Percentiles rank a stretch among this genome's conserved stretches.
Conservation (phyloP, 2,888 invertebrate genomes). For the Cephonodes hylas region DNA sequence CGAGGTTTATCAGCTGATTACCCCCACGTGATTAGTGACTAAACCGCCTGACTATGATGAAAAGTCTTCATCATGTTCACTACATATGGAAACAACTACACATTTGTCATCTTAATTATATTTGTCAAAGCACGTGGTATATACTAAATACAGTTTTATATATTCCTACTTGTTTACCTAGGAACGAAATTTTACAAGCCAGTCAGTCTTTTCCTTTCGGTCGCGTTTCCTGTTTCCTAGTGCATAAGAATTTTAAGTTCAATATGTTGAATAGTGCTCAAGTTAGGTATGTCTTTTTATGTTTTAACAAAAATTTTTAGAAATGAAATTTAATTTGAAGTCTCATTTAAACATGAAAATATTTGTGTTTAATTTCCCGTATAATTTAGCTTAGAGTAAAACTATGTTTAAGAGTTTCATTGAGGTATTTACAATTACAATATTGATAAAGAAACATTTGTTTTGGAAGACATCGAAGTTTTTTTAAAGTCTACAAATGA, state of each 20-base stretch:
- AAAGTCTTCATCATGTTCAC: not conserved
- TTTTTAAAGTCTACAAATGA: not conserved
- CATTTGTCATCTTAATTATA: not conserved
- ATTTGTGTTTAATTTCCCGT: too few species aligned
- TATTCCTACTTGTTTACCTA: not conserved
- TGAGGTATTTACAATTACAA: not conserved
- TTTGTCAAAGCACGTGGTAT: not conserved
- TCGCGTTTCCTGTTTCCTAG: not conserved
- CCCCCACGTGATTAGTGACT: conserved; percentile 49
- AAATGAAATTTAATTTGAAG: too few species aligned
- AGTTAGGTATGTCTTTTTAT: not conserved
- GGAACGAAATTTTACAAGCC: not conserved
- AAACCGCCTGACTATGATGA: not conserved
- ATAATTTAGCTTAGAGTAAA: too few species aligned
- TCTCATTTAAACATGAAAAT: too few species aligned
- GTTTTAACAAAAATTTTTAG: too few species aligned
- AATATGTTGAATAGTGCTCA: not conserved
- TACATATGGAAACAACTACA: not conserved
- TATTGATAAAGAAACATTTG: not conserved
- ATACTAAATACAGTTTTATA: not conserved
- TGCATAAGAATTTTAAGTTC: not conserved
- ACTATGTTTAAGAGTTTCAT: not conserved
- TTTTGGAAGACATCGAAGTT: not conserved
- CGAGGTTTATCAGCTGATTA: conserved; percentile 51
- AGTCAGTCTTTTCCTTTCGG: not conserved